Evolutionary conservation across 2,797 vertebrate genomes (phyloP).

Genomic region (Chiroxiphia lanceolata): DNA sequence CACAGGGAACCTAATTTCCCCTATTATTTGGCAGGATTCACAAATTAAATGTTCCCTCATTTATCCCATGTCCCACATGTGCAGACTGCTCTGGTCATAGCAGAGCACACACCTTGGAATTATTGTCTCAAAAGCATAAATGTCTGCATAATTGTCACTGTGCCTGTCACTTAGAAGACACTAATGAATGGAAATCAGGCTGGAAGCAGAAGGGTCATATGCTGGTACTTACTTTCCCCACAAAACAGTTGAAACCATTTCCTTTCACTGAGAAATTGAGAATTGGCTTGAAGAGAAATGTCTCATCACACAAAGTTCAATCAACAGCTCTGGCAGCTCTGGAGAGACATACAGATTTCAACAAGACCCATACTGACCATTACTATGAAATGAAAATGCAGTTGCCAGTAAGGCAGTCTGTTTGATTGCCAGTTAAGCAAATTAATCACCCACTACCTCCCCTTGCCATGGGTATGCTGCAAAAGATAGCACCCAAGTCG

Average conservation of each 20-base stretch:
- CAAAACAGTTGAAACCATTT: neutral
- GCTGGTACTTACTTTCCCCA: neutral
- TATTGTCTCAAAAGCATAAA: neutral
- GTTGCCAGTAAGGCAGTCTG: neutral
- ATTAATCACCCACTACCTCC: neutral
- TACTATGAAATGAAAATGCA: neutral
- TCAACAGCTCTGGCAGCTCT: neutral
- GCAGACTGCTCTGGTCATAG: neutral
- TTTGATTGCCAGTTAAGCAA: neutral
- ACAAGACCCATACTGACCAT: neutral
- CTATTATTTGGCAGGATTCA: neutral
- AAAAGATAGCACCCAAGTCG: neutral
- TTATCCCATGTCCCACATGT: neutral
- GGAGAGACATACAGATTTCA: neutral
- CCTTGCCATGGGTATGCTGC: neutral
- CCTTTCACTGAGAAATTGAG: neutral
- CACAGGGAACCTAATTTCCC: neutral
- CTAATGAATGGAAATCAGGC: neutral
- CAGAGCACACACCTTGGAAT: neutral
- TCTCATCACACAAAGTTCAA: neutral
- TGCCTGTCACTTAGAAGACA: neutral
- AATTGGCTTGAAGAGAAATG: neutral
- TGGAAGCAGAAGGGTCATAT: neutral
- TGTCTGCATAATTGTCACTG: neutral
- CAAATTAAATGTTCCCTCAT: neutral